A percentile compares a stretch with the other conserved stretches of the same genome.
Evolutionary conservation across 2,113 vertebrate species (phyloP).

Genomic region (Pluvianellus socialis): DNA sequence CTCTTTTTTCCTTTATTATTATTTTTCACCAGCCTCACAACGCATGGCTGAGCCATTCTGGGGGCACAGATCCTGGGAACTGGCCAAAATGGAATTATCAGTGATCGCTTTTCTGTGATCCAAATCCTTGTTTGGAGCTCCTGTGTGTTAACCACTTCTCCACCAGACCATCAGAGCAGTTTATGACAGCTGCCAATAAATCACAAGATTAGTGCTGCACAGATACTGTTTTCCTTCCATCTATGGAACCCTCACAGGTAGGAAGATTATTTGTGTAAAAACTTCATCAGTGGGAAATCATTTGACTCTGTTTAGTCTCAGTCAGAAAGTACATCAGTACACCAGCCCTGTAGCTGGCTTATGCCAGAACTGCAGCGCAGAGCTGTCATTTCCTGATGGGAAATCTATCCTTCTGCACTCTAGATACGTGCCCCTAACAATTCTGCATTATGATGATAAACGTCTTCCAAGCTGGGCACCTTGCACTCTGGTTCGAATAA

Average conservation of each 20-base stretch:
- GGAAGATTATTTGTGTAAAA: background rate
- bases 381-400: background rate
- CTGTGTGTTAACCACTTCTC: background rate
- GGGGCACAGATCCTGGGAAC: background rate
- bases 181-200: background rate
- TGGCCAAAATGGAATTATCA: background rate
- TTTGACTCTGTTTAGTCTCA: background rate
- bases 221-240: background rate
- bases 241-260: background rate
- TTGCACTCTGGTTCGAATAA: background rate
- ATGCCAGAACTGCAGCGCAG: background rate
- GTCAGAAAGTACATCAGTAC: background rate
- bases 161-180: background rate
- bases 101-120: background rate
- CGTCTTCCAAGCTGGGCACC: background rate
- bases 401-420: background rate
- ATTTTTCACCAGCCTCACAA: background rate
- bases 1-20: background rate
- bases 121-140: background rate
- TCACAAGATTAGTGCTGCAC: background rate
- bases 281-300: background rate
- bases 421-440: background rate
- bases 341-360: background rate
- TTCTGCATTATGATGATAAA: background rate
- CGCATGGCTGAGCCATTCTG: background rate